Evolutionary conservation across 2,888 invertebrate species (phyloP), one percentile per base, ranked within the genome.

Genomic region (Galerucella nymphaeae): DNA sequence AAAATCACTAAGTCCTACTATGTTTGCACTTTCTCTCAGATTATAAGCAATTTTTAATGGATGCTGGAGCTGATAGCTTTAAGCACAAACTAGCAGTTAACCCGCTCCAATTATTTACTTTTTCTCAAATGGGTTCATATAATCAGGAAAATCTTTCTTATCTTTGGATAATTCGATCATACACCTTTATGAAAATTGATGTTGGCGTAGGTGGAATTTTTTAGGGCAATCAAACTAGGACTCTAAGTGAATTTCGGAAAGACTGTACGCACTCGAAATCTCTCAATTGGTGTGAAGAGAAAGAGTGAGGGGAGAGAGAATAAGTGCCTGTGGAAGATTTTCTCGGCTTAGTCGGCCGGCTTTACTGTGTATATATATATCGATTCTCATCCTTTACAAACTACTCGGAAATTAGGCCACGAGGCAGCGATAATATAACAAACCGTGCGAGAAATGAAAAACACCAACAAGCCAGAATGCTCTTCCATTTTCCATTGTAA

Each of bases 381-480:
- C 61, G 71, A 71, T 66, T 71, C 67, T 41, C 42, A 20, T 67
- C 67, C 65, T 64, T 62, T 16, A 67, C 64, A 48, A 63, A 67
- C 64, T 62, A 72, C 58, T 67, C 61, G 72, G 68, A 75, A 75
- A 75, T 75, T 73, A 71, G 73, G 73, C 69, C 71, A 70, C 70
- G 70, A 16, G 18, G 64, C 66, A 66, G 69, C 59, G 69, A 70
- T 72, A 66, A 72, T 67, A 67, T 55, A 73, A 73, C 66, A 72
- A 73, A 67, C 70, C 58, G 71, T 66, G 70, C 71, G 72, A 74
- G 74, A 76, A 76, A 74, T 69, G 71, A 70, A 71, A 74, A 70
- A 71, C 71, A 74, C 71, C 66, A 70, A 74, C 74, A 73, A 75
- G 64, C 71, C 70, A 67, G 48, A 70, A 67, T 64, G 38, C 66